Percentiles rank a stretch among this genome's conserved stretches.
phyloP scores from a whole-genome alignment of 2,113 vertebrate species.

The Pomatorhinus ruficollis region DNA sequence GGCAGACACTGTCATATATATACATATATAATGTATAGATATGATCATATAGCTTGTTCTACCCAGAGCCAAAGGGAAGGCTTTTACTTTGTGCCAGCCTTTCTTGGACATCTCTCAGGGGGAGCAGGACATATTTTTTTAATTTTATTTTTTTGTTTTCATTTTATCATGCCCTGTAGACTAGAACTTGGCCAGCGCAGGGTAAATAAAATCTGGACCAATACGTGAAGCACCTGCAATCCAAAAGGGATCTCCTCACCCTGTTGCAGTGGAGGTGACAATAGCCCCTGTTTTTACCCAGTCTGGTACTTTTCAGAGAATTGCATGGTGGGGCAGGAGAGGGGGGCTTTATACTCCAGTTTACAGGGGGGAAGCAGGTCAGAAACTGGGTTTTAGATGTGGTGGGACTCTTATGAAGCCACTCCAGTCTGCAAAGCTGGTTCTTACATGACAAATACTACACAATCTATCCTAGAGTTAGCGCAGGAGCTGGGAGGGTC shows the following conservation, averaged over 20 bases:
- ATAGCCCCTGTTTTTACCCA: background rate
- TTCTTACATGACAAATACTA: background rate
- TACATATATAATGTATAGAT: background rate
- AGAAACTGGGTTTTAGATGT: background rate
- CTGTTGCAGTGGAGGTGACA: background rate
- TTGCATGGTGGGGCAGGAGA: background rate
- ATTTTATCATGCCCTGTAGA: slow-evolving; percentile 25
- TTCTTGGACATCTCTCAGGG: slow-evolving; percentile 46
- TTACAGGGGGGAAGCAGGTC: background rate
- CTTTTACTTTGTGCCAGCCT: slow-evolving; percentile 25
- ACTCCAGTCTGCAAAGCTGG: slow-evolving; percentile 1
- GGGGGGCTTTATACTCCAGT: background rate
- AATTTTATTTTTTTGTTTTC: background rate
- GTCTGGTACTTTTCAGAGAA: background rate
- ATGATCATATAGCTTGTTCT: slow-evolving; percentile 10
- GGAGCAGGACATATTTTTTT: background rate
- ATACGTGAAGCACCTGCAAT: background rate
- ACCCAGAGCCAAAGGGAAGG: slow-evolving; percentile 27
- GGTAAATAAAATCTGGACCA: slow-evolving; percentile 25
- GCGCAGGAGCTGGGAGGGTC: background rate
- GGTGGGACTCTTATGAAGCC: background rate
- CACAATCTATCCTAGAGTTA: background rate
- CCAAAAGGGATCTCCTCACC: background rate
- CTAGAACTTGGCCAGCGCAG: background rate
- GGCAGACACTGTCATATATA: background rate